A percentile compares a stretch with the other conserved stretches of the same genome.
phyloP scores from a whole-genome alignment of 2,797 vertebrate species.

The Calcarius lapponicus region DNA sequence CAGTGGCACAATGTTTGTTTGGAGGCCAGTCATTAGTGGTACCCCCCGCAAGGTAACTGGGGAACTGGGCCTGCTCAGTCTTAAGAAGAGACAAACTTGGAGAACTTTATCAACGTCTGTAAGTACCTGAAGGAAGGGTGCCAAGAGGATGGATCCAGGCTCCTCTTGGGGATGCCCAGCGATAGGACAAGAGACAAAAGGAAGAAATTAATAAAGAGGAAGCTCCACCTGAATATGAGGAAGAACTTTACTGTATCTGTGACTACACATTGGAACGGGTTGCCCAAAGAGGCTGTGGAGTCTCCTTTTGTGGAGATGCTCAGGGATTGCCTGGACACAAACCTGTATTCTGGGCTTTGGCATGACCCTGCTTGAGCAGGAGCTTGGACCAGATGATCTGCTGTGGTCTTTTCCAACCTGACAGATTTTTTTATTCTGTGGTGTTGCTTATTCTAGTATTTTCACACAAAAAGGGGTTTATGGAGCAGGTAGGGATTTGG shows the following conservation, averaged over 20 bases:
- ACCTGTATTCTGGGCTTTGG: not conserved
- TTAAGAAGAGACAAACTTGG: not conserved
- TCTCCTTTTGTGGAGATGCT: not conserved
- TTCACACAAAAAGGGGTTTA: not conserved
- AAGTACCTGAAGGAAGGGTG: not conserved
- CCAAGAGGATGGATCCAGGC: too few relatives aligned
- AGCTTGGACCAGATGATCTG: not conserved
- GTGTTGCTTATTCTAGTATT: not conserved
- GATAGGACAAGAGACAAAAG: too few relatives aligned
- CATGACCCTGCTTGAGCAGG: not conserved
- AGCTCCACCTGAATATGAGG: not conserved
- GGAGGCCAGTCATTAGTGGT: not conserved
- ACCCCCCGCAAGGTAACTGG: too few relatives aligned
- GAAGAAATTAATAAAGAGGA: not conserved
- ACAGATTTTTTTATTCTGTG: not conserved
- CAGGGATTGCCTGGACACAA: not conserved
- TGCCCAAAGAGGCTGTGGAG: not conserved
- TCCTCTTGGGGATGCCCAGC: not conserved
- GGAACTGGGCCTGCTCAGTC: not conserved
- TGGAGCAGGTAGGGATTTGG: not conserved
- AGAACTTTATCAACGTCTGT: not conserved
- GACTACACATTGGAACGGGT: not conserved
- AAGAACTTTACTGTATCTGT: not conserved
- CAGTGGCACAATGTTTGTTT: not conserved
- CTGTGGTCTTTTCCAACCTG: not conserved